Base-by-base conservation (phyloP, 1,140 invertebrate species). In the Drosophila mojavensis region DNA sequence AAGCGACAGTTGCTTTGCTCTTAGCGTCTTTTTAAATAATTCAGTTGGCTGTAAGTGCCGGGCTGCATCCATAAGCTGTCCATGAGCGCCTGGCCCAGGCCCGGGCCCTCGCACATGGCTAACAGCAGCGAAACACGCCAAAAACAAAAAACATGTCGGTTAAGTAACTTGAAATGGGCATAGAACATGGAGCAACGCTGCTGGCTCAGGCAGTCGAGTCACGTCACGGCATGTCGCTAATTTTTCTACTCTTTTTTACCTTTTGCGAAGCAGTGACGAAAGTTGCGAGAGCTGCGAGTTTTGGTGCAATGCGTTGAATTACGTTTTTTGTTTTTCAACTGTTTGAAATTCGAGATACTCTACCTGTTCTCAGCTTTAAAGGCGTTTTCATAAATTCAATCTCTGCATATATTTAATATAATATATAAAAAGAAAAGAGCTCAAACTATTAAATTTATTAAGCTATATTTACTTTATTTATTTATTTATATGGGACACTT, bases 1-100 rank as follows among this genome's bases (percentile, higher is more conserved):
- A 84, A 89, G 84, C 79, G 43, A 17, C n/a, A 63, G 58, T 68
- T 62, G 56, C 56, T 26, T 77, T 50, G 72, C 84, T 89, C 77
- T 88, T 89, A 79, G 79, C 63, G 77, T 74, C 68, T 76, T 89
- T 83, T 84, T 88, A 89, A 89, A 88, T 88, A 89, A 89, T 88
- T 88, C 72, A 88, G 84, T 89, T 88, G 81, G 79, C 66, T 74
- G 61, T 82, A 72, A 79, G 68, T 74, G 70, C 53, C 73, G 60
- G 56, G 67, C 73, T 60, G 43, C 67, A 68, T 30, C 55, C 56
- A 43, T 36, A 51, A 56, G 33, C 26, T 65, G 71, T 60, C 60
- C 78, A 48, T 33, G 53, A 51, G 61, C 24, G 51, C 48, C 47
- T 64, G 74, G 81, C 74, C 75, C 77, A 68, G 78, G 62, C 81